These are phyloP conservation scores for Trachurus trachurus DNA, from an alignment of 2,797 vertebrate species.

Conservation along the genomic window DNA sequence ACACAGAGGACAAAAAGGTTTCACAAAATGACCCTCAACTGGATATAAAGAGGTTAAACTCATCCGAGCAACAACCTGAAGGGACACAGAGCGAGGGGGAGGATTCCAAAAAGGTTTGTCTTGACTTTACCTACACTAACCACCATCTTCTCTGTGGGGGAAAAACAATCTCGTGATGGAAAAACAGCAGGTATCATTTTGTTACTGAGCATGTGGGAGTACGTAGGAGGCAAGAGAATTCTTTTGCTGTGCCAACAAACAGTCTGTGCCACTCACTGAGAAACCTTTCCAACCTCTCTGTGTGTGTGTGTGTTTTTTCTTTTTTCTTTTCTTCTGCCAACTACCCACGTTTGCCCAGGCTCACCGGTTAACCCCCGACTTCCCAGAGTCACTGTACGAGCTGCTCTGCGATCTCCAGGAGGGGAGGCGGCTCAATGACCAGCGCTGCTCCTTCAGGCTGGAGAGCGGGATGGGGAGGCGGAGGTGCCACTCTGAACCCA, in stretches of 20 bases:
- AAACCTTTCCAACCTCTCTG: slow-evolving; percentile 38
- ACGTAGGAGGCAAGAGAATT: slow-evolving; percentile 53
- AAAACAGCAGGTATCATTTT: slow-evolving; percentile 51
- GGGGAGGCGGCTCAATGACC: slow-evolving; percentile 87
- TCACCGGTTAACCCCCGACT: slow-evolving; percentile 82
- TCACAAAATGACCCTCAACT: slow-evolving; percentile 29
- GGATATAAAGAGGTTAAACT: slow-evolving; percentile 49
- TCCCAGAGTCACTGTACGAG: slow-evolving; percentile 87
- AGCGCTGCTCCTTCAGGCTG: slow-evolving; percentile 87
- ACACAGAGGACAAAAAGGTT: slow-evolving; percentile 19
- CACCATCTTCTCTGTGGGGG: neutral
- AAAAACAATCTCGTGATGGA: slow-evolving; percentile 40
- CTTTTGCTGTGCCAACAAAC: slow-evolving; percentile 63
- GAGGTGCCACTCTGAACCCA: slow-evolving; percentile 88
- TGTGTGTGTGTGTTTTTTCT: neutral
- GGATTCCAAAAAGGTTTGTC: slow-evolving; percentile 79
- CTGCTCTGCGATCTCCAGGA: slow-evolving; percentile 86
- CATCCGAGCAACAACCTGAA: slow-evolving; percentile 51
- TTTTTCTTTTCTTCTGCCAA: slow-evolving; percentile 15
- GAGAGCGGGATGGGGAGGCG: slow-evolving; percentile 71
- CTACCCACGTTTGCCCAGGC: slow-evolving; percentile 65
- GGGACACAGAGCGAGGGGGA: slow-evolving; percentile 63
- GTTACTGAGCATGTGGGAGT: slow-evolving; percentile 51
- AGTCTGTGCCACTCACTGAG: slow-evolving; percentile 47
- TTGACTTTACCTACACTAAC: neutral